Evolutionary conservation across 2,797 vertebrate genomes (phyloP).

Genomic region (Apogon talboti): DNA sequence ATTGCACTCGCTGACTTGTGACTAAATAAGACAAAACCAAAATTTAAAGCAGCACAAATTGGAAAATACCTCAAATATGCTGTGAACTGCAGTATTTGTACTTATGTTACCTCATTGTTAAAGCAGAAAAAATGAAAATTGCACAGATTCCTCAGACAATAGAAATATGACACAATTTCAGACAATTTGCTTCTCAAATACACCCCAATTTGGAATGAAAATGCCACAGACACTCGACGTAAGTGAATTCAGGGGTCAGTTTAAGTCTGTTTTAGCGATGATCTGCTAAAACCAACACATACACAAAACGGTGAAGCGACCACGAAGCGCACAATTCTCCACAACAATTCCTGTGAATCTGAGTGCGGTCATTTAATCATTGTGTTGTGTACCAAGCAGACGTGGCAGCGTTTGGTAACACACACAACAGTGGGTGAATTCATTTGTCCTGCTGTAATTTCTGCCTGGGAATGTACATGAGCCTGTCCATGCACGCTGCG

Average conservation of each 20-base stretch:
- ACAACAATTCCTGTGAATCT: conserved; percentile 54
- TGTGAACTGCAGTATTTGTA: no score
- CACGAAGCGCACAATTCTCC: conserved; percentile 10
- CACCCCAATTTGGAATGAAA: conserved; percentile 2
- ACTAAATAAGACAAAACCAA: no score
- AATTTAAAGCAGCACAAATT: no score
- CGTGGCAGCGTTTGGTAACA: conserved; percentile 52
- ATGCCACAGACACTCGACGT: conserved; percentile 19
- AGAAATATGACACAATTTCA: conserved; percentile 4
- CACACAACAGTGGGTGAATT: conserved; percentile 53
- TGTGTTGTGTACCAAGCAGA: conserved; percentile 51
- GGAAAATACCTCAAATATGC: no score
- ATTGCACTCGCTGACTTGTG: no score
- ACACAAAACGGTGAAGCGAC: conserved; percentile 4
- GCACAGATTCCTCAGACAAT: neutral
- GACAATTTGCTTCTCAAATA: conserved; percentile 19
- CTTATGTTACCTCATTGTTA: no score
- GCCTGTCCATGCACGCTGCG: conserved; percentile 59
- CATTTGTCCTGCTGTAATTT: conserved; percentile 73
- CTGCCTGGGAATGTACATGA: conserved; percentile 71
- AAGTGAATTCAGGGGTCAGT: conserved; percentile 34
- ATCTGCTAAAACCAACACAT: conserved; percentile 13
- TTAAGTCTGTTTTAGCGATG: conserved; percentile 34
- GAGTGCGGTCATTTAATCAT: conserved; percentile 29
- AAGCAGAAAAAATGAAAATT: neutral